Evolutionary conservation across 2,113 vertebrate genomes (phyloP).

Genomic region (Paradisaea rubra): DNA sequence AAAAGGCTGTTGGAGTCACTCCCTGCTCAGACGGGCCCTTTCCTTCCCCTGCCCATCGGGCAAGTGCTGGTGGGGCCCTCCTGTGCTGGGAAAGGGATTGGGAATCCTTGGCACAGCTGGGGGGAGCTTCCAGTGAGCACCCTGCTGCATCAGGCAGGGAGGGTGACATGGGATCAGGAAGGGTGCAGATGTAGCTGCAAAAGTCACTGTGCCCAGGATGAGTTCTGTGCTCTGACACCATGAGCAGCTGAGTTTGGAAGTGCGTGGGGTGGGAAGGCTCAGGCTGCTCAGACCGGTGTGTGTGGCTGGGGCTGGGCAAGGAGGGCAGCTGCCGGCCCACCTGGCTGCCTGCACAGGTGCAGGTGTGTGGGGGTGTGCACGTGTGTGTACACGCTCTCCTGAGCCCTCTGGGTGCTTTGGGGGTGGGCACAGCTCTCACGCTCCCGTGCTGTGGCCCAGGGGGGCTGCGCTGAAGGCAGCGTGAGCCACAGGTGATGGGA

Average conservation of each 20-base stretch:
- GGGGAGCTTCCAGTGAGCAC: not conserved
- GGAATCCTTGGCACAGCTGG: not conserved
- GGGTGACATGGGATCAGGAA: accelerated
- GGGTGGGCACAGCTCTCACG: not conserved
- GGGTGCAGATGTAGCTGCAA: not conserved
- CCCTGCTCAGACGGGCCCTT: not conserved
- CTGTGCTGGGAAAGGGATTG: not conserved
- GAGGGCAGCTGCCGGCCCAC: not conserved
- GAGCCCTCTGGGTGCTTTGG: not conserved
- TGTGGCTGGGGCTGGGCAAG: not conserved
- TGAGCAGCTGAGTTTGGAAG: not conserved
- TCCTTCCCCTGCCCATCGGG: not conserved
- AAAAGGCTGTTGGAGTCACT: not conserved
- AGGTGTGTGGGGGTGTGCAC: accelerated
- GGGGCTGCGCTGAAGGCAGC: not conserved
- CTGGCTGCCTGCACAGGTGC: not conserved
- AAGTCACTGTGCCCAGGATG: not conserved
- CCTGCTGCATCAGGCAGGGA: not conserved
- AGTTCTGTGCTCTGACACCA: not conserved
- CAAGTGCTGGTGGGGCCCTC: not conserved
- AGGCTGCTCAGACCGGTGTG: accelerated
- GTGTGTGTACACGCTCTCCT: accelerated
- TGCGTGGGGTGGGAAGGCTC: not conserved
- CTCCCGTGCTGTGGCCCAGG: accelerated
- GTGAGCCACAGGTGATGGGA: not conserved